Base-by-base conservation (phyloP, 2,113 vertebrate genomes). In the Himantopus leucocephalus region DNA sequence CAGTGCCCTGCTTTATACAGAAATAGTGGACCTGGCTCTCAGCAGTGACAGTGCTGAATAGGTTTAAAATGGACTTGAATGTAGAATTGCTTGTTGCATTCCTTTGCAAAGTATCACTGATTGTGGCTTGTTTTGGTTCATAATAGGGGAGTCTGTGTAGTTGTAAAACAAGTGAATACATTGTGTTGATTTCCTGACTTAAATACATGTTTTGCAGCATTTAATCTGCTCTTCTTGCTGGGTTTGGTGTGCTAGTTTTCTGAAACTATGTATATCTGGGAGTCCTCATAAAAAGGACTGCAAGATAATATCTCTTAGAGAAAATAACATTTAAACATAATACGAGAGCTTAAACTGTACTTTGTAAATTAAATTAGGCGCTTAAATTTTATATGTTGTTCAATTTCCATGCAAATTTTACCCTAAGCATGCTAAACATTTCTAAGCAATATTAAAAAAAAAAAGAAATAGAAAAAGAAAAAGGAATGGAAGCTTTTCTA, bases 251-350 rank as follows among this genome's bases (percentile, higher is more conserved):
- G 37, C 37, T 62, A 3, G 41, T 85, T 94, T 78, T 78, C 45
- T 79, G 66, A 72, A 84, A 60, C 52, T 18, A 11, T 0, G 0
- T 53, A 1, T 66, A 4, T 47, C 35, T 85, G 32, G 2, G 9
- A 67, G 37, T 53, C 34, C 47, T 85, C 34, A 20, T 62, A 41
- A 72, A 56, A 73, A 67, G 10, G 12, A 8, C 21, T 80, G 12
- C 2, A 17, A 58, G 58, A 13, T 90, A 2, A 0, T 66, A 10
- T 53, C 56, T 94, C 41, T 72, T 60, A 39, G 11, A 71, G 24
- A 70, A 88, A 89, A 50, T 77, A 58, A 19, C 6, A 62, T 48
- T 56, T 73, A 32, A 88, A 48, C 6, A 6, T 43, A 35, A 52
- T 20, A 50, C 6, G 5, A 60, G 15, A 1, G 4, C 24, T 63